Evolutionary conservation across 2,113 vertebrate genomes (phyloP).

Genomic region (Garra rufa): DNA sequence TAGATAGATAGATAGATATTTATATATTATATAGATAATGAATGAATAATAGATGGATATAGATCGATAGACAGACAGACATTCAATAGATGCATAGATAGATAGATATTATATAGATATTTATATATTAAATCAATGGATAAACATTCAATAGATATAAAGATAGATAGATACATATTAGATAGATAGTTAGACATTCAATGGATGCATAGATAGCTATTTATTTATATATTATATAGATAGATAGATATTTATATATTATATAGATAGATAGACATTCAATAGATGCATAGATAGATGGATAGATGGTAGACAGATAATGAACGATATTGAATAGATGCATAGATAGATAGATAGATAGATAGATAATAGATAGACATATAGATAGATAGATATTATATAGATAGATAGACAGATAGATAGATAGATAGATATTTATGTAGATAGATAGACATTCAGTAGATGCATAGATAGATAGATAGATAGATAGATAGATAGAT

Average conservation of each 20-base stretch:
- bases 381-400: background rate
- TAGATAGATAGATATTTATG: background rate
- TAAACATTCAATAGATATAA: too few relatives aligned
- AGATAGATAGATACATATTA: background rate
- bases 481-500: slow-evolving; percentile 3
- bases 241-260: too few relatives aligned
- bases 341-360: background rate
- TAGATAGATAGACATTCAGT: background rate
- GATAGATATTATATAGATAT: too few relatives aligned
- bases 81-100: too few relatives aligned
- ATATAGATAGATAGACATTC: background rate
- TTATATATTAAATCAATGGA: too few relatives aligned
- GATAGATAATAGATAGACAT: background rate
- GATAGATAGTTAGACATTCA: background rate
- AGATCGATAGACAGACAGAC: too few relatives aligned
- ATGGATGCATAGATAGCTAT: too few relatives aligned
- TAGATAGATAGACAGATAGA: background rate
- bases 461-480: background rate
- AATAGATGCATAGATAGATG: background rate
- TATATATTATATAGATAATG: too few relatives aligned
- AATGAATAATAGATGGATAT: too few relatives aligned
- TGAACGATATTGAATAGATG: background rate
- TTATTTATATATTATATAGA: too few relatives aligned
- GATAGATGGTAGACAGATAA: background rate
- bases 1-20: background rate